phyloP scores from a whole-genome alignment of 2,888 invertebrate genomes.

The Teleiodes luculella region DNA sequence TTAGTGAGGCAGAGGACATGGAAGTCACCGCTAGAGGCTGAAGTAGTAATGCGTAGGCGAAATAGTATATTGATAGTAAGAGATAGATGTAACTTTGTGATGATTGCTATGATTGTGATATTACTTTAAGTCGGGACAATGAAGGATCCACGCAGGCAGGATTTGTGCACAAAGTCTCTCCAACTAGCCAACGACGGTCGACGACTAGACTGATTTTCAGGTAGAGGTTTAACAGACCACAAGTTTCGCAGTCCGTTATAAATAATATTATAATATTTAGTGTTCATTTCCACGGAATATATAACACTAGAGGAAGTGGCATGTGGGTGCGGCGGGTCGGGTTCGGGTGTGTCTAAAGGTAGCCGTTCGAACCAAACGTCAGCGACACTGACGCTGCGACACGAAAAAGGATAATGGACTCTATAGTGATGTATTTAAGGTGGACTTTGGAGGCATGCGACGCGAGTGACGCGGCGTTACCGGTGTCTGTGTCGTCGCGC shows the following conservation, averaged over 20 bases:
- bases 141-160: constrained; percentile 26
- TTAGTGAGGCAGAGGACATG: constrained; percentile 7
- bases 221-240: constrained; percentile 68
- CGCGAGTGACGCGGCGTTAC: too few species aligned
- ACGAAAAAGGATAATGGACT: too few species aligned
- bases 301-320: too few species aligned
- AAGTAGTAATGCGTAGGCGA: constrained; percentile 10
- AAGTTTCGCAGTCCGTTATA: constrained; percentile 67
- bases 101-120: constrained; percentile 72
- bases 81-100: constrained; percentile 33
- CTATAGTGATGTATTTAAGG: too few species aligned
- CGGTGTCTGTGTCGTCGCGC: too few species aligned
- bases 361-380: too few species aligned
- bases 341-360: too few species aligned
- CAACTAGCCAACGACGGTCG: constrained; percentile 62
- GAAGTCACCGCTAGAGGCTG: constrained; percentile 35
- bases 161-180: constrained; percentile 44
- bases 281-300: too few species aligned
- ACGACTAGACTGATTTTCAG: constrained; percentile 77
- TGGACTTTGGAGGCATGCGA: too few species aligned
- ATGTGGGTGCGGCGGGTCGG: too few species aligned
- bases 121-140: constrained; percentile 63
- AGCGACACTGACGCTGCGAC: too few species aligned
- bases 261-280: constrained; percentile 39
- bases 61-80: constrained; percentile 33